Evolutionary conservation across 2,797 vertebrate species (phyloP), one percentile per base, ranked within the genome.

Genomic region (Pelochelys cantorii): DNA sequence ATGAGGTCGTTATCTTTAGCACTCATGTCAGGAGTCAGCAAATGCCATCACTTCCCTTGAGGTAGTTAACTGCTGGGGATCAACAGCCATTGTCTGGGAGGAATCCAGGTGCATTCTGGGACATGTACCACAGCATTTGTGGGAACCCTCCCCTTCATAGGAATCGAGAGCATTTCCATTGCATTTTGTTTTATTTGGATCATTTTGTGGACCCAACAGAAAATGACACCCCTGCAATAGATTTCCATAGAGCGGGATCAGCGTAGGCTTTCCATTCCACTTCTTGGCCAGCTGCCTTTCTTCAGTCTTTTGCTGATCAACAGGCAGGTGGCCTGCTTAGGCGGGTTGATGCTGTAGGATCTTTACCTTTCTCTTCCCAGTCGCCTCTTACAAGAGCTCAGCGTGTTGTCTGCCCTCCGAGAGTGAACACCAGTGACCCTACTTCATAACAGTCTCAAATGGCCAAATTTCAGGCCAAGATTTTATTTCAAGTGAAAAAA

Each of bases 1-100:
- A 68, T 31, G 0, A 2, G 9, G 12, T 25, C 6, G 7, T 56
- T 87, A 5, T 34, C 77, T 1, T 0, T 7, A 18, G 29, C 74
- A 77, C 53, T 27, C 20, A 71, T 52, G 85, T 25, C 59, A 37
- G 62, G 65, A 78, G 68, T 20, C 27, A 15, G 84, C 48, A 13
- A 55, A 3, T 71, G 34, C 54, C 8, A 48, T 18, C 84, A n/a
- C 60, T 65, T 31, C 6, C 14, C 13, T 29, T 14, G 5, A n/a
- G 29, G 7, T 71, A n/a, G 20, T 5, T 71, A 37, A 13, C 37
- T 23, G 57, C 34, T 57, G 48, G 59, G 65, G 7, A 57, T 71
- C 54, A 52, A 31, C 59, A 84, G 68, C 54, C 34, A 14, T 54
- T n/a, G 42, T 15, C 48, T 56, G 54, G 53, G 48, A 56, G 31